phyloP scores from a whole-genome alignment of 92 coral and sea anemone species.

The Plumapathes pennacea region DNA sequence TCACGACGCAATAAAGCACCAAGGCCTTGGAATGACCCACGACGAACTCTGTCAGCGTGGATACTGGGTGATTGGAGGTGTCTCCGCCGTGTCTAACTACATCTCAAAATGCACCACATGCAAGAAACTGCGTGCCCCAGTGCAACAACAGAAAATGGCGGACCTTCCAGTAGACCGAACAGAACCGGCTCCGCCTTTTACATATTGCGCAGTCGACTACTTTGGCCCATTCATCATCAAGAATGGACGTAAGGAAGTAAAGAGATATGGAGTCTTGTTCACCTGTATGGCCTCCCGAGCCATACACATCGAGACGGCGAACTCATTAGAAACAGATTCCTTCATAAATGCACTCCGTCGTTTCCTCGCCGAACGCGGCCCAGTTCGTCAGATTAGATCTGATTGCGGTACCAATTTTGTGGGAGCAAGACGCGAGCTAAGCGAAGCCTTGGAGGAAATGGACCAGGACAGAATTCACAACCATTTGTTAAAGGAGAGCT shows the following conservation, averaged over 20 bases:
- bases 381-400: conserved; percentile 4
- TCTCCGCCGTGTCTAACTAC: conserved; percentile 11
- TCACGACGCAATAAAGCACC: conserved; percentile 14
- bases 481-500: conserved; percentile 3
- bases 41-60: conserved; percentile 11
- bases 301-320: conserved; percentile 13
- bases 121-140: conserved; percentile 10
- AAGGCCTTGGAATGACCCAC: conserved; percentile 24
- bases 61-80: conserved; percentile 23
- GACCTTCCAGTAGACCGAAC: conserved; percentile 17
- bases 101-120: conserved; percentile 19
- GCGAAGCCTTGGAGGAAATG: not conserved
- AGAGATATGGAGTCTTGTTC: conserved; percentile 20
- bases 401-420: conserved; percentile 20
- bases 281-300: conserved; percentile 7
- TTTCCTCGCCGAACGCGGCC: conserved; percentile 20
- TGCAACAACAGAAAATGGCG: conserved; percentile 21
- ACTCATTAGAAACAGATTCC: conserved; percentile 8
- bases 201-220: conserved; percentile 11
- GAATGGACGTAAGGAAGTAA: conserved; percentile 21
- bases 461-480: conserved; percentile 3
- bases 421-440: conserved; percentile 16
- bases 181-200: conserved; percentile 29
- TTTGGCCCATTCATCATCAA: conserved; percentile 17
- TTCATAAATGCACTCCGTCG: conserved; percentile 33